A percentile compares a stretch with the other conserved stretches of the same genome.
Conservation (phyloP, 2,797 vertebrate species). For the Lepilemur septentrionalis region DNA sequence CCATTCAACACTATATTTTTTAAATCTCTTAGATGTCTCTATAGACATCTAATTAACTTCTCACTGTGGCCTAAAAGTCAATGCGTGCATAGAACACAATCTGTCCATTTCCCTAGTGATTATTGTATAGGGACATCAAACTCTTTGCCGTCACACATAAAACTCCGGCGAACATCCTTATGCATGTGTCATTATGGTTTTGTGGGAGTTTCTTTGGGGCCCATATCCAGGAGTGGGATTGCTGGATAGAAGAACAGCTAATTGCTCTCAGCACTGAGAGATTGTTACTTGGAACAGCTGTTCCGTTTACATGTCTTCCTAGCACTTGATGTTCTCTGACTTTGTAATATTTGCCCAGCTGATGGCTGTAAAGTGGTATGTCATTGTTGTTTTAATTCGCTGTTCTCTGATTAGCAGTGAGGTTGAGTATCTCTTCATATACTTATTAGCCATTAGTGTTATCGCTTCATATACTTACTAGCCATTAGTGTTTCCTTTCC, state of each 20-base stretch:
- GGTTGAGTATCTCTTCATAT: slow-evolving; percentile 31
- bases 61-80: background rate
- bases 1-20: background rate
- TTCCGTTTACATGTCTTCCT: background rate
- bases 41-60: slow-evolving; percentile 1
- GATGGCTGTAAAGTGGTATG: background rate
- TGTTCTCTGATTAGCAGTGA: slow-evolving; percentile 37
- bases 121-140: background rate
- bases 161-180: background rate
- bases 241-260: background rate
- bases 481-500: background rate
- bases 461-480: slow-evolving; percentile 42
- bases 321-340: background rate
- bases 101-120: background rate
- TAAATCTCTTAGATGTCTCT: background rate
- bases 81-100: background rate
- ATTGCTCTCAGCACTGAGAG: background rate
- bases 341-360: background rate
- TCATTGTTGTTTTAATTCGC: slow-evolving; percentile 20
- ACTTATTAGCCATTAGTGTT: background rate
- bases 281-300: background rate
- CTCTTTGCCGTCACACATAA: background rate
- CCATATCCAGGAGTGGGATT: rapidly evolving
- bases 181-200: background rate
- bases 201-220: background rate